Evolutionary conservation across 2,797 vertebrate genomes (phyloP).

Genomic region (Rhynchotus rufescens): DNA sequence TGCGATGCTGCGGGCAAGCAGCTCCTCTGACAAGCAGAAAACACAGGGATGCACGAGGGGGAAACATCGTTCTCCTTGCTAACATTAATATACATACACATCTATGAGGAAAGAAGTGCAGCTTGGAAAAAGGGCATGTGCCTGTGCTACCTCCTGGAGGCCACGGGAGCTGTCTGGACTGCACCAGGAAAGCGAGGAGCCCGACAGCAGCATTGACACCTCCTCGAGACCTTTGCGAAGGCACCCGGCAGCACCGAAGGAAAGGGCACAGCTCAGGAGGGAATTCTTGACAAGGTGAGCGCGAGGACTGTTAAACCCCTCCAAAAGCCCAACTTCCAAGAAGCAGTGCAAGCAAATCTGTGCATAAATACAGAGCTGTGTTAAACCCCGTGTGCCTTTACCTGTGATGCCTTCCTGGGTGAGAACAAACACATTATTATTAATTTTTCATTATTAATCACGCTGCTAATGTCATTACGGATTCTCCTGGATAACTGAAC

Average conservation of each 20-base stretch:
- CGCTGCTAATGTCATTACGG: not conserved
- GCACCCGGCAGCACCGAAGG: not conserved
- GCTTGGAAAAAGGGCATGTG: not conserved
- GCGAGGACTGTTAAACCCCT: not conserved
- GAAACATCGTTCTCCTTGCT: not conserved
- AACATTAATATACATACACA: not conserved
- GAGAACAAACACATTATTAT: not conserved
- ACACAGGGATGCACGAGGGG: not conserved
- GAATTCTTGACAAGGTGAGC: not conserved
- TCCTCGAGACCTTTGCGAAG: not conserved
- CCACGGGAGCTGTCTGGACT: not conserved
- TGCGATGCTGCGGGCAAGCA: not conserved
- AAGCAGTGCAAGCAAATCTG: not conserved
- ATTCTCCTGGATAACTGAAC: not conserved
- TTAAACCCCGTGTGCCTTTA: not conserved
- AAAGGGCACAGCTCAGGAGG: not conserved
- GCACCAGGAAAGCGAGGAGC: not conserved
- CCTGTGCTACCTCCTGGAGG: not conserved
- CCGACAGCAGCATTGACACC: not conserved
- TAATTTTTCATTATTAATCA: not conserved
- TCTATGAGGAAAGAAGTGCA: not conserved
- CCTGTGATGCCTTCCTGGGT: not conserved
- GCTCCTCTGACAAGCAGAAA: not conserved
- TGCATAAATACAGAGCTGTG: not conserved
- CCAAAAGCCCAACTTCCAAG: not conserved